Evolutionary conservation across 2,888 invertebrate genomes (phyloP).

Genomic region (Caenorhabditis angaria): DNA sequence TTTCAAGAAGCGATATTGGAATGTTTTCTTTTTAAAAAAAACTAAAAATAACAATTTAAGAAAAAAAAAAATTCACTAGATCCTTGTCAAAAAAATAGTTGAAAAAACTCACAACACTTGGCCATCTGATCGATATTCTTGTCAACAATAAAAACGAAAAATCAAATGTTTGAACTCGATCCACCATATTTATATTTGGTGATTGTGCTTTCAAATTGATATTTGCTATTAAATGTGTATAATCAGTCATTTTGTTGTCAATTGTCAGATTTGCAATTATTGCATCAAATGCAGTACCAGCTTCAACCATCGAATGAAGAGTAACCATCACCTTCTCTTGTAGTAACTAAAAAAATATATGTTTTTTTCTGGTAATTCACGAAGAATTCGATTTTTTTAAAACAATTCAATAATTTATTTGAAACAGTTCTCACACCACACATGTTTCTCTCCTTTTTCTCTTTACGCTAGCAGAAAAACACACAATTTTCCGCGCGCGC

Average conservation of each 20-base stretch:
- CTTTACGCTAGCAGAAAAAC: no score
- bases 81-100: no score
- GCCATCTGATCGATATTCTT: conserved; percentile 20
- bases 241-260: background rate
- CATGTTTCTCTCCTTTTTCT: no score
- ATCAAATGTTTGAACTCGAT: conserved; percentile 19
- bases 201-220: background rate
- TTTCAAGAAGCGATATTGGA: no score
- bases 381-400: background rate
- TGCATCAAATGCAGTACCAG: background rate
- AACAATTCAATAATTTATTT: no score
- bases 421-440: no score
- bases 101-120: conserved; percentile 26
- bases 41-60: no score
- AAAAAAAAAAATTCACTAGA: no score
- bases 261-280: background rate
- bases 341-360: background rate
- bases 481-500: no score
- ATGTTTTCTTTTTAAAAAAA: no score
- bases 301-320: background rate
- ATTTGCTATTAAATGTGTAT: background rate
- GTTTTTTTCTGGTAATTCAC: background rate
- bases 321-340: background rate
- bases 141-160: conserved; percentile 26
- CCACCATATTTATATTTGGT: background rate